Percentiles rank a stretch among this genome's conserved stretches.
Conservation (phyloP, 2,888 invertebrate species). For the Achlya flavicornis region DNA sequence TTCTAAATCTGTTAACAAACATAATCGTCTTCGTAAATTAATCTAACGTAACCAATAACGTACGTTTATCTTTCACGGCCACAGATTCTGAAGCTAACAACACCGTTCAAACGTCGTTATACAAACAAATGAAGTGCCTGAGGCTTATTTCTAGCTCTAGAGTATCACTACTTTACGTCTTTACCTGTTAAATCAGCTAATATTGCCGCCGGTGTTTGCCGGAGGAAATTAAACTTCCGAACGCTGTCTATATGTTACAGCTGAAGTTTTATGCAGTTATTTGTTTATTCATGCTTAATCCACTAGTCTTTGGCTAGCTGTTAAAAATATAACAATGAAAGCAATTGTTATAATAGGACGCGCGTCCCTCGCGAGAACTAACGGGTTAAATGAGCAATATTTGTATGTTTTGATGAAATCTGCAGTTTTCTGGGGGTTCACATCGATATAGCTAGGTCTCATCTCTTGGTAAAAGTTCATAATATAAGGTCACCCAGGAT, state of each 20-base stretch:
- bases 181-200: constrained; percentile 36
- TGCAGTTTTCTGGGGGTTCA: no score
- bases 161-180: constrained; percentile 9
- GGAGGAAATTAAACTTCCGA: constrained; percentile 47
- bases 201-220: constrained; percentile 26
- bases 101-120: neutral
- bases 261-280: neutral
- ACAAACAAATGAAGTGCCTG: neutral
- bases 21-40: neutral
- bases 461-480: no score
- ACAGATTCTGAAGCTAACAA: neutral
- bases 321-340: no score
- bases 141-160: neutral
- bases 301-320: no score
- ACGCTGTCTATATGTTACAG: constrained; percentile 21
- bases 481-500: no score
- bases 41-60: neutral
- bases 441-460: no score
- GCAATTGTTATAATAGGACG: no score
- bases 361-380: no score
- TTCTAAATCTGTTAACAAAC: neutral
- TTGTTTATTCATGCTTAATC: neutral
- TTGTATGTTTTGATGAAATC: no score
- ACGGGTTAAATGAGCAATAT: no score
- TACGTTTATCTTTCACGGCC: neutral